These are phyloP conservation scores for Melanaphis sacchari DNA, from an alignment of 1,140 invertebrate genomes.

Conservation along the genomic window DNA sequence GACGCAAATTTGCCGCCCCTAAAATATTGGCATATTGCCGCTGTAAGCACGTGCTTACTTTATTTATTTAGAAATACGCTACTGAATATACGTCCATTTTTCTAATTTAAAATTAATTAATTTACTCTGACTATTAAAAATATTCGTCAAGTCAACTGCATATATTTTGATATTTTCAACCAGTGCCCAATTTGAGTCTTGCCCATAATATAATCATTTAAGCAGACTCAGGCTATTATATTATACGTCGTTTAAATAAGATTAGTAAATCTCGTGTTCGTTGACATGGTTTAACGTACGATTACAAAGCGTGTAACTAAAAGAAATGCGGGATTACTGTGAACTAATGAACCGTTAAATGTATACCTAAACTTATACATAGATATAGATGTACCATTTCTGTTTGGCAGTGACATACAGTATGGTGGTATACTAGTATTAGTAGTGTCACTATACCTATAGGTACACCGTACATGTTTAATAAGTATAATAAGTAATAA, in stretches of 20 bases:
- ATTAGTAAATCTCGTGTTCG: background rate
- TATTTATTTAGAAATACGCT: no score
- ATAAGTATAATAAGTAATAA: background rate
- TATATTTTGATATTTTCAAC: background rate
- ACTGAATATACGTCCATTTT: no score
- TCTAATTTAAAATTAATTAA: no score
- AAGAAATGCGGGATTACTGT: background rate
- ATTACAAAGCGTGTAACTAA: background rate
- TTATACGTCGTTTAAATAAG: background rate
- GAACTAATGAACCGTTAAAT: background rate
- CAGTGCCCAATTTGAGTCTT: background rate
- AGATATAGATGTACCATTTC: background rate
- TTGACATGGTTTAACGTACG: background rate
- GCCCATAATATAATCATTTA: background rate
- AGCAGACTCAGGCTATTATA: background rate
- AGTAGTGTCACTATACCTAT: no score
- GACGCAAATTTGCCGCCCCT: no score
- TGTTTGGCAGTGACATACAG: background rate
- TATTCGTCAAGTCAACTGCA: no score
- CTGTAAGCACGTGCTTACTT: no score
- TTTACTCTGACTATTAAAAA: no score
- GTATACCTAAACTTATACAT: background rate
- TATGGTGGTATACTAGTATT: background rate
- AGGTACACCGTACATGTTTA: background rate
- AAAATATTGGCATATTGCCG: no score